These are phyloP conservation scores for Clamator glandarius DNA, from an alignment of 2,797 vertebrate species.

Conservation along the genomic window DNA sequence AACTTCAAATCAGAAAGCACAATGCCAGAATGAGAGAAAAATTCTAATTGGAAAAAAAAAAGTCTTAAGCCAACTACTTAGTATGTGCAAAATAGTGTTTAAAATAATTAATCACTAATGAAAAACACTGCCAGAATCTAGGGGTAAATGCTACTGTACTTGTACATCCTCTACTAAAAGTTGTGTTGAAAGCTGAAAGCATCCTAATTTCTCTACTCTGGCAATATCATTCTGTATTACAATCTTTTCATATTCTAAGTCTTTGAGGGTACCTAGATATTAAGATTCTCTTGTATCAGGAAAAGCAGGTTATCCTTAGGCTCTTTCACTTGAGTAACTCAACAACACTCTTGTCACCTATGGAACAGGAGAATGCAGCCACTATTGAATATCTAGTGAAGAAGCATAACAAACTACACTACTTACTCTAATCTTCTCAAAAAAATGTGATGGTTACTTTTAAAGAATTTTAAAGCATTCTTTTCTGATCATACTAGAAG, in stretches of 20 bases:
- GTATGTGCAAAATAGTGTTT: neutral
- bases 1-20: slow-evolving; percentile 82
- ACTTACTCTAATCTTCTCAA: neutral
- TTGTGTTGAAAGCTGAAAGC: neutral
- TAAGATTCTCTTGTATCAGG: neutral
- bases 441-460: neutral
- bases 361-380: neutral
- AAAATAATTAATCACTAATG: neutral
- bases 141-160: neutral
- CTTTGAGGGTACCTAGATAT: neutral
- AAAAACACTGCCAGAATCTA: neutral
- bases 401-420: neutral
- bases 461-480: neutral
- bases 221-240: neutral
- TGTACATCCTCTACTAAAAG: neutral
- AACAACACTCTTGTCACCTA: neutral
- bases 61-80: neutral
- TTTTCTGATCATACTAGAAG: neutral
- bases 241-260: neutral
- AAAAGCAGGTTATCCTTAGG: neutral
- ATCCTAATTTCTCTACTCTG: neutral
- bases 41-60: neutral
- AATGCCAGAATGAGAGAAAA: neutral
- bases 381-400: neutral
- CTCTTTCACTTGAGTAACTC: neutral